A percentile compares a stretch with the other conserved stretches of the same genome.
Conservation (phyloP, 2,888 invertebrate genomes). For the Eupeodes luniger region DNA sequence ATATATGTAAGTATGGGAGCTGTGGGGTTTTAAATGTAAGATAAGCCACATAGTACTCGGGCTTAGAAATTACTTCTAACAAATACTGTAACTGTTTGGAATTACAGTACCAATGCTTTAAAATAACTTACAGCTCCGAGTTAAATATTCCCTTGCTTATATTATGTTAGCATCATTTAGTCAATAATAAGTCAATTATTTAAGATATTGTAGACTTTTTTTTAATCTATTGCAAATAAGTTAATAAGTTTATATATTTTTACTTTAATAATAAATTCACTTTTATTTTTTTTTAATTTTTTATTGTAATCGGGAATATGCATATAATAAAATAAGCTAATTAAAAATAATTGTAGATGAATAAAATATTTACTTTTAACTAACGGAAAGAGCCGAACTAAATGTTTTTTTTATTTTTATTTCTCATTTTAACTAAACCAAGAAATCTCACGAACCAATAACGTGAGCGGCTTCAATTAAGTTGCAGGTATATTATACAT, state of each 20-base stretch:
- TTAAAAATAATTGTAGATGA: constrained; percentile 16
- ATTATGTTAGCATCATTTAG: not conserved
- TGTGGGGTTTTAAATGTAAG: too few relatives aligned
- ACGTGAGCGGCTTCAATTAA: too few relatives aligned
- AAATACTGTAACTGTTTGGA: not conserved
- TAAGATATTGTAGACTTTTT: not conserved
- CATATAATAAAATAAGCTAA: constrained; percentile 18
- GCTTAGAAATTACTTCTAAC: not conserved
- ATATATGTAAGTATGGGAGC: too few relatives aligned
- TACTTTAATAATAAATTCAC: not conserved
- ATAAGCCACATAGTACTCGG: not conserved
- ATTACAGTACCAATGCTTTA: not conserved
- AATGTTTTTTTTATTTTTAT: not conserved
- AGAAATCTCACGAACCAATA: too few relatives aligned
- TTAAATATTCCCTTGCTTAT: not conserved
- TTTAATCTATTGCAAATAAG: not conserved
- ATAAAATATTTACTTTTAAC: not conserved
- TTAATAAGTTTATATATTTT: not conserved
- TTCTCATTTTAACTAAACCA: too few relatives aligned
- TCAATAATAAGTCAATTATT: constrained; percentile 21
- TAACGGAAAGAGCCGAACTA: not conserved
- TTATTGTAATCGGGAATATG: constrained; percentile 24
- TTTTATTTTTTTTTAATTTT: not conserved
- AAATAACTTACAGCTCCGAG: not conserved
- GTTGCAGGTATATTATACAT: too few relatives aligned